phyloP scores from a whole-genome alignment of 1,140 invertebrate genomes.

The Neotoxoptera formosana region DNA sequence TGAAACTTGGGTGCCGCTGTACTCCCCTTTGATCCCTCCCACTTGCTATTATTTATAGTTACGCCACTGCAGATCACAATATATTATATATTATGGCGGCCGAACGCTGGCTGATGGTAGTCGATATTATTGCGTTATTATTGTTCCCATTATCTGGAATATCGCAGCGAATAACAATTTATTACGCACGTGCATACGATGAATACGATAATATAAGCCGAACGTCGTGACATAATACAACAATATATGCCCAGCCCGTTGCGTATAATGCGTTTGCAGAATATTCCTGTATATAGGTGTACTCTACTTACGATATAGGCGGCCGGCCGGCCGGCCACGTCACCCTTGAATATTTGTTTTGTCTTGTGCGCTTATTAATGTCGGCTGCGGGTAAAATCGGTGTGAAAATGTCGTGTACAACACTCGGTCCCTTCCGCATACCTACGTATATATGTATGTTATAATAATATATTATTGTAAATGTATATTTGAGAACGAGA shows the following conservation, averaged over 20 bases:
- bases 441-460: not conserved
- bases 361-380: not conserved
- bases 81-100: not conserved
- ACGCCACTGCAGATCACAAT: not conserved
- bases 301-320: not conserved
- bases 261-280: not conserved
- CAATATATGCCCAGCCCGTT: slow-evolving; percentile 5
- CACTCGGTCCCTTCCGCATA: too few species aligned
- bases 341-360: not conserved
- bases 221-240: not conserved
- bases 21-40: not conserved
- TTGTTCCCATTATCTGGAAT: slow-evolving; percentile 7
- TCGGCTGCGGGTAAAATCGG: not conserved
- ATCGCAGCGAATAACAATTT: slow-evolving; percentile 7
- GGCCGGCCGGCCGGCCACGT: not conserved
- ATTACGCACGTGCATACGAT: not conserved
- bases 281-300: not conserved
- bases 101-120: not conserved
- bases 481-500: too few species aligned
- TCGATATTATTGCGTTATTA: slow-evolving; percentile 2
- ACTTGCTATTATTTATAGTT: not conserved
- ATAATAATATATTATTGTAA: not conserved
- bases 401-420: not conserved
- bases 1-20: not conserved
- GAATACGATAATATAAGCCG: not conserved